Evolutionary conservation across 1,140 invertebrate species (phyloP), one percentile per base, ranked within the genome.

Genomic region (Ptiloglossa arizonensis): DNA sequence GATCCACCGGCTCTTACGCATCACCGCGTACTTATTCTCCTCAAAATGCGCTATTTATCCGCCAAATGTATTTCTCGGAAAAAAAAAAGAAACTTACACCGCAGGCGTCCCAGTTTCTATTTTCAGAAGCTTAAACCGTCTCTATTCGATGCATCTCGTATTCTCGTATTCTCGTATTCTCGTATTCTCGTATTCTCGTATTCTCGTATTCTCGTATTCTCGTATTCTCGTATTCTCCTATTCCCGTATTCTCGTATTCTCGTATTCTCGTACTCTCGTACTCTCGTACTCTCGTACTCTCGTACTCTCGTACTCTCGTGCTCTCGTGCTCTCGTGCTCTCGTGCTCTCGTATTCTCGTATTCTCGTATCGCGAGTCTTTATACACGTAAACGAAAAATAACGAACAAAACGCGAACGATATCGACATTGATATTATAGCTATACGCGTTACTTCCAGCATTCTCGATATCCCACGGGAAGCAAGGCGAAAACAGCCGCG

Each of bases 361-460:
- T n/a, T n/a, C n/a, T n/a, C n/a, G 64, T 69, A 79, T 69, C 73
- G 13, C 17, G 44, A 70, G 48, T 27, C 52, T 70, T 64, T 76
- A 60, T 52, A 67, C 44, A 57, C 22, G 38, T 50, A 64, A 79
- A 44, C 46, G 50, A 68, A 69, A 38, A 69, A 56, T 56, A 57
- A 82, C 50, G 57, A 74, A 68, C 19, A 62, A 27, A 46, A 62
- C 29, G 38, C 22, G 54, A 27, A 54, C 24, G 68, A 83, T 83
- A 82, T 83, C 77, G 75, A 79, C 63, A 38, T 64, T 52, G 66
- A 79, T 50, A 70, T 79, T 81, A 59, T 63, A 83, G 57, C 38
- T 41, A 71, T 38, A 59, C 63, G 9, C 52, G 69, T 41, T 79
- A 60, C 68, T 80, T 76, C 54, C 68, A 72, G 48, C 79, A 38